phyloP scores from a whole-genome alignment of 2,113 vertebrate species.

The Anoura caudifer region DNA sequence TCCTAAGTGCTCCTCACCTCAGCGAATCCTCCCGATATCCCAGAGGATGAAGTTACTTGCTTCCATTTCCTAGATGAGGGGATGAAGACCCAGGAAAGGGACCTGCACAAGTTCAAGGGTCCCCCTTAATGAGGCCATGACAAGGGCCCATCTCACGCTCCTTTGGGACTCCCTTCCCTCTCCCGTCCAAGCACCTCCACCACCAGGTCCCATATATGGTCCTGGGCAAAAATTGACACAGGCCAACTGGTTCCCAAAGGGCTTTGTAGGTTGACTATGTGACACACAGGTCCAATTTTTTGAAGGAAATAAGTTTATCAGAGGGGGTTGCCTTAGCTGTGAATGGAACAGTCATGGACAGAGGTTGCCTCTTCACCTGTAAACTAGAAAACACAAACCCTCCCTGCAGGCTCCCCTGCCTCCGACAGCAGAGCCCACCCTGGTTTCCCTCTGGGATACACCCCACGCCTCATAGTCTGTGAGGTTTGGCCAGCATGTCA shows the following conservation, averaged over 20 bases:
- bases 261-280: no score
- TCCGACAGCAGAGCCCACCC: rapidly evolving
- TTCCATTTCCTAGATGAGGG: neutral
- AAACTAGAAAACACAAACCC: neutral
- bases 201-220: neutral
- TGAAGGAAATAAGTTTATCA: neutral
- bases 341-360: neutral
- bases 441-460: neutral
- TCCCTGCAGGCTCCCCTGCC: neutral
- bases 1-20: neutral
- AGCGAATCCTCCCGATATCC: neutral
- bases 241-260: neutral
- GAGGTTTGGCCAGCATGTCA: neutral
- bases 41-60: neutral
- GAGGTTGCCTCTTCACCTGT: neutral
- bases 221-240: neutral
- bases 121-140: neutral
- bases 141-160: neutral
- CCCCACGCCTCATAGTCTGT: no score
- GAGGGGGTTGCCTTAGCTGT: neutral
- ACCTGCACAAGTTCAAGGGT: neutral
- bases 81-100: neutral
- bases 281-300: neutral
- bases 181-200: neutral
- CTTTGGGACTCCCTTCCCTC: no score